Percentiles rank a stretch among this genome's conserved stretches.
phyloP scores from a whole-genome alignment of 2,113 vertebrate species.

The Platysternon megacephalum region DNA sequence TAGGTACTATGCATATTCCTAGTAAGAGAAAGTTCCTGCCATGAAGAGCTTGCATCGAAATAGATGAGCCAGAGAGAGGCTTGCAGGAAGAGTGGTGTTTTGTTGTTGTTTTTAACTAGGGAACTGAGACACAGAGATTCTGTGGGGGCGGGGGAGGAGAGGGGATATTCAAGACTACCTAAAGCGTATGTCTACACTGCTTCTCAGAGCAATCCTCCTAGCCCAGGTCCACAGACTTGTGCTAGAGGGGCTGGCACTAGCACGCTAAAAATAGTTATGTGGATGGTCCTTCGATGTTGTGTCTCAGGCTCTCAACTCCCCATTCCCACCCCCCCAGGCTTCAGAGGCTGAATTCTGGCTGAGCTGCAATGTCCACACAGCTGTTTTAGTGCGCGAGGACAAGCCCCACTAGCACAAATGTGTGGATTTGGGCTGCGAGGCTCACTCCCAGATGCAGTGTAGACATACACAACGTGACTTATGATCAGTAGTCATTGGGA shows the following conservation, averaged over 20 bases:
- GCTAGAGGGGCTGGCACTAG: neutral
- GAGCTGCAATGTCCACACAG: neutral
- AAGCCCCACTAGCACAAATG: neutral
- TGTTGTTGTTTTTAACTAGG: accelerated
- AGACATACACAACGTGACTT: neutral
- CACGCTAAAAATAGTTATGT: neutral
- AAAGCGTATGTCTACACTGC: neutral
- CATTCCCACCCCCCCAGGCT: neutral
- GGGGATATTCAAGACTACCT: neutral
- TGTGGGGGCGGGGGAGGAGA: neutral
- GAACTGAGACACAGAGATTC: neutral
- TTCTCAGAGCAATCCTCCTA: neutral
- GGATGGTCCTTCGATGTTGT: neutral
- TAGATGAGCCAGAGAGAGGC: accelerated
- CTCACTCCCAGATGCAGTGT: neutral
- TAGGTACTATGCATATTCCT: accelerated
- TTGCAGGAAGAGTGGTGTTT: neutral
- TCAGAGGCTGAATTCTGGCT: neutral
- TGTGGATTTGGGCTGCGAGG: neutral
- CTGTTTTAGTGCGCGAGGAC: neutral
- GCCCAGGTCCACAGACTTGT: neutral
- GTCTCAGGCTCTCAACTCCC: neutral
- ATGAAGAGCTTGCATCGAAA: neutral
- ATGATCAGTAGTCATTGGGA: accelerated
- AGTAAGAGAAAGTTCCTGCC: neutral